A percentile compares a stretch with the other conserved stretches of the same genome.
phyloP scores from a whole-genome alignment of 1,140 invertebrate species.

The Eciton burchellii region DNA sequence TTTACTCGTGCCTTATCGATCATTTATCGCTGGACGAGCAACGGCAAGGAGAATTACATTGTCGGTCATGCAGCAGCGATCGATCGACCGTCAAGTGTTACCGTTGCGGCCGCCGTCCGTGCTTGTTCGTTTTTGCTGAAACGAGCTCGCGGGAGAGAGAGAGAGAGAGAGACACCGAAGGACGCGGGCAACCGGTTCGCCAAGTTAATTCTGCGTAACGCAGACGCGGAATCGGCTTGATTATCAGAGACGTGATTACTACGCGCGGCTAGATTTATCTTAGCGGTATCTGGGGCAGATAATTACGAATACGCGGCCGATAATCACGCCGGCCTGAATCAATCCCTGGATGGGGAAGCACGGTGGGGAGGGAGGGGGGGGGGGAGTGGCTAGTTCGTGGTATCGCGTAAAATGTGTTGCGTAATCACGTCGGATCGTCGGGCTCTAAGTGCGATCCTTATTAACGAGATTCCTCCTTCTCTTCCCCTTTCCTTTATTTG shows the following conservation, averaged over 20 bases:
- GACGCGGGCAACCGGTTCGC: constrained; percentile 34
- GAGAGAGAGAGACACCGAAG: background rate
- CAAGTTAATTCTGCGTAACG: constrained; percentile 31
- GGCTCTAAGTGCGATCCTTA: background rate
- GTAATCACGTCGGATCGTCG: constrained; percentile 19
- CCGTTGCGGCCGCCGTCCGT: background rate
- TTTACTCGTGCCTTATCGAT: background rate
- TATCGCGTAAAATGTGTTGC: constrained; percentile 27
- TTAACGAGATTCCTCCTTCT: background rate
- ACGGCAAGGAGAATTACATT: background rate
- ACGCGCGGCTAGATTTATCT: background rate
- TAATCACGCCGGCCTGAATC: no score
- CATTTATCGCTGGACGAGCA: constrained; percentile 11
- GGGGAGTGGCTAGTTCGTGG: no score
- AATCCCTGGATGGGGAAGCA: no score
- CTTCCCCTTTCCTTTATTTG: background rate
- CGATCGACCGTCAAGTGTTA: no score
- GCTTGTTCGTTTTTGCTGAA: constrained; percentile 7
- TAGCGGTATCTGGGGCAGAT: background rate
- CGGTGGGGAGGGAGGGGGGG: no score
- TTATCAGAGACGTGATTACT: constrained; percentile 43
- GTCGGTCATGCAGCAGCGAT: background rate
- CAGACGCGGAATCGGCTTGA: constrained; percentile 12
- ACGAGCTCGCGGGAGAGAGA: no score
- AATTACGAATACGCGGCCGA: no score